These are phyloP conservation scores for Periophthalmodon schlosseri DNA, from an alignment of 2,113 vertebrate genomes.

Conservation along the genomic window DNA sequence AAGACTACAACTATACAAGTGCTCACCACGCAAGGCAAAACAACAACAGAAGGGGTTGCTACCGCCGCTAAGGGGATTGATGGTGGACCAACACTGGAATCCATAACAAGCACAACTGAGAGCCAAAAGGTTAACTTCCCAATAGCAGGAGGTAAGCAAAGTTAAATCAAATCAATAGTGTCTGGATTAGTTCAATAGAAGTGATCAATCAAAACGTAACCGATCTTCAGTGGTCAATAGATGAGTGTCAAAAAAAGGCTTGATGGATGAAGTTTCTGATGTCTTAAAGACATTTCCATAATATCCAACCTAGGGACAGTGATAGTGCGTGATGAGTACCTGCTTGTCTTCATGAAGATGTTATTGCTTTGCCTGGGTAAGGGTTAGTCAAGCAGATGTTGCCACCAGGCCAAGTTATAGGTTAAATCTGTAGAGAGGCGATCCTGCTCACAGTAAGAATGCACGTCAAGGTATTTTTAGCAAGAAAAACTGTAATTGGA, in stretches of 20 bases:
- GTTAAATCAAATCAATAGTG: slow-evolving; percentile 46
- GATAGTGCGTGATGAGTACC: neutral
- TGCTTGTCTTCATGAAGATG: neutral
- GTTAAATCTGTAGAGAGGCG: neutral
- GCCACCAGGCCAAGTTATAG: neutral
- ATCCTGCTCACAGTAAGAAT: neutral
- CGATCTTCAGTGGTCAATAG: slow-evolving; percentile 46
- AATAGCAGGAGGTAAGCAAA: slow-evolving; percentile 70
- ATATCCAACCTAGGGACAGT: neutral
- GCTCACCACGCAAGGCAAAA: slow-evolving; percentile 3
- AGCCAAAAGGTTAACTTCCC: slow-evolving; percentile 42
- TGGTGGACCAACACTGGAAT: slow-evolving; percentile 23
- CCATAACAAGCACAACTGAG: slow-evolving; percentile 43
- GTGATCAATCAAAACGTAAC: slow-evolving; percentile 58
- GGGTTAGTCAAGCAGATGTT: neutral
- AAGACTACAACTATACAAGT: slow-evolving; percentile 17
- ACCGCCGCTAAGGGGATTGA: slow-evolving; percentile 29
- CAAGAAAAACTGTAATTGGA: too few species aligned
- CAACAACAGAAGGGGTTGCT: neutral
- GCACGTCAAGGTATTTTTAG: neutral
- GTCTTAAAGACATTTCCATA: slow-evolving; percentile 36
- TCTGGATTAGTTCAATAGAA: slow-evolving; percentile 40
- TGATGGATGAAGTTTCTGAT: slow-evolving; percentile 38
- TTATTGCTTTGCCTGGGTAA: neutral
- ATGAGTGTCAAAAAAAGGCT: slow-evolving; percentile 31